These are phyloP conservation scores for Archaeoteleia sp. DNA, from an alignment of 2,888 invertebrate genomes.

Conservation along the genomic window DNA sequence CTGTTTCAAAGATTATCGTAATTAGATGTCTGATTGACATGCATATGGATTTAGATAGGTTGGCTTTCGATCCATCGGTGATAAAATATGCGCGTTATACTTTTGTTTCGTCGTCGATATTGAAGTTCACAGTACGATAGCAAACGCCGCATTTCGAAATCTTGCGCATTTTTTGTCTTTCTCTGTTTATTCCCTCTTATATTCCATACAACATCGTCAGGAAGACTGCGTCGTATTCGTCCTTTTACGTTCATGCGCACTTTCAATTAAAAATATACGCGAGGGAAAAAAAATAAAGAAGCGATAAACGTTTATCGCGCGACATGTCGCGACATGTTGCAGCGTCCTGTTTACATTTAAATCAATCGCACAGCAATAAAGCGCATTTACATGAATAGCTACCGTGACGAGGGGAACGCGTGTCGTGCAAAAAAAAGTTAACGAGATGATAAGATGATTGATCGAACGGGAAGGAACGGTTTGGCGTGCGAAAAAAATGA, in stretches of 20 bases:
- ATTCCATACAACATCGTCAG: background rate
- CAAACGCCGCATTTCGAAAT: conserved; percentile 22
- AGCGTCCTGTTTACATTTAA: conserved; percentile 53
- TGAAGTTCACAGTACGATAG: conserved; percentile 6
- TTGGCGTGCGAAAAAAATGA: conserved; percentile 5
- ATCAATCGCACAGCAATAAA: conserved; percentile 55
- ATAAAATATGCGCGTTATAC: conserved; percentile 5
- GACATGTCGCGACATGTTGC: conserved; percentile 48
- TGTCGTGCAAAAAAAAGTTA: conserved; percentile 26
- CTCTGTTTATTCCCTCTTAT: background rate
- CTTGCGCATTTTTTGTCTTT: conserved; percentile 8
- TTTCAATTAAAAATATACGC: conserved; percentile 13
- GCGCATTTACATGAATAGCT: conserved; percentile 36
- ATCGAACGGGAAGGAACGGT: conserved; percentile 12
- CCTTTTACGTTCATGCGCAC: background rate
- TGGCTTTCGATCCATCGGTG: conserved; percentile 8
- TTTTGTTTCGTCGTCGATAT: conserved; percentile 4
- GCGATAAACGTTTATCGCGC: conserved; percentile 41
- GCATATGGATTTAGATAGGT: conserved; percentile 30
- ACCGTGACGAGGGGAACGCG: conserved; percentile 10
- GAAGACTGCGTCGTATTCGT: too few relatives aligned
- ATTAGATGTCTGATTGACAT: conserved; percentile 25
- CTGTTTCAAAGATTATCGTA: conserved; percentile 19
- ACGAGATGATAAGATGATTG: conserved; percentile 27
- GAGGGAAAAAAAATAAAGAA: conserved; percentile 5